A percentile compares a stretch with the other conserved stretches of the same genome.
Conservation (phyloP, 2,113 vertebrate species). For the Heptranchias perlo region DNA sequence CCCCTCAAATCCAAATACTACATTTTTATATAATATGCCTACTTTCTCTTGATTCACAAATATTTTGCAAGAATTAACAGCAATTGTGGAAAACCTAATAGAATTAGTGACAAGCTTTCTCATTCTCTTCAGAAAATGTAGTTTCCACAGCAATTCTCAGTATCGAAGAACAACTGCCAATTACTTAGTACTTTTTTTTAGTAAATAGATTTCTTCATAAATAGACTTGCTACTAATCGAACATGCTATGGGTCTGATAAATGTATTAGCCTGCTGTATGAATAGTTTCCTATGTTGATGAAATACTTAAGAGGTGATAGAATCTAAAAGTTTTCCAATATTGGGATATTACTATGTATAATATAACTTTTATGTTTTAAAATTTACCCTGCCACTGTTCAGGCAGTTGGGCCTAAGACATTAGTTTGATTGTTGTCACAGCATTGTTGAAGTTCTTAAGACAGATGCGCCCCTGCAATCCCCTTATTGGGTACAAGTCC, state of each 20-base stretch:
- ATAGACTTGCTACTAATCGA: not conserved
- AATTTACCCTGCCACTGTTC: not conserved
- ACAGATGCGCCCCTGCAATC: not conserved
- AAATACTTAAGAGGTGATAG: not conserved
- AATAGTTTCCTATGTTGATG: not conserved
- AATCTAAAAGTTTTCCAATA: not conserved
- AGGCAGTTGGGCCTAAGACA: not conserved
- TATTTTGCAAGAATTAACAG: not conserved
- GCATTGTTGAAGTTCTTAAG: not conserved
- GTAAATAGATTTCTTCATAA: too few relatives aligned
- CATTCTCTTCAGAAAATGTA: not conserved
- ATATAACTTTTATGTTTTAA: not conserved
- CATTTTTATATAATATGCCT: not conserved
- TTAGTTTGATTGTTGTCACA: too few relatives aligned
- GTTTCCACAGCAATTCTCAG: not conserved
- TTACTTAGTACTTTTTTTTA: not conserved
- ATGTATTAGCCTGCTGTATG: not conserved
- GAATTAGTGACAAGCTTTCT: not conserved
- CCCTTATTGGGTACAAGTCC: not conserved
- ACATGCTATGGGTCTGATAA: not conserved
- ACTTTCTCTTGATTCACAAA: not conserved
- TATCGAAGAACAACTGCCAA: not conserved
- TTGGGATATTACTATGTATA: not conserved
- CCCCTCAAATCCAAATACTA: not conserved
- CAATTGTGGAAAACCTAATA: not conserved